Evolutionary conservation across 1,140 invertebrate species (phyloP), one percentile per base, ranked within the genome.

Genomic region (Spodoptera frugiperda): DNA sequence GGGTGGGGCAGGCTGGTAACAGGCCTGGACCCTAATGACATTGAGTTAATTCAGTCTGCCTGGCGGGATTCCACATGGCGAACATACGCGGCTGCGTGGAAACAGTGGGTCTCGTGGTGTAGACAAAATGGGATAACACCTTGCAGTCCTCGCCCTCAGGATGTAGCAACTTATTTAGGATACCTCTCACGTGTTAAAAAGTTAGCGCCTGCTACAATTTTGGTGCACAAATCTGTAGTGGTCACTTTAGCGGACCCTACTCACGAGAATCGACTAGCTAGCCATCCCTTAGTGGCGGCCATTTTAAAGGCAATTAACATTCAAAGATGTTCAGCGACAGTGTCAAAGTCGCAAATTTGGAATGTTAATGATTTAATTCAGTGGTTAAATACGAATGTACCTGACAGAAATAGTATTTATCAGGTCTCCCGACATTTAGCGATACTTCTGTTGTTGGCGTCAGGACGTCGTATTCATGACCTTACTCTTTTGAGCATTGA

Each of bases 401-500:
- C 57, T 15, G 30, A 33, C n/a, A 15, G 19, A 59, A n/a, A 59
- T 3, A 59, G 30, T 15, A 59, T 59, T 1, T 39, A 39, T 39
- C 30, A 59, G 10, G 57, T 59, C 4, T 57, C 55, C 3, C 55
- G 55, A 14, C 25, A 57, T n/a, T 25, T 57, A 6, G 21, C 55
- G 5, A 33, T 57, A 25, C 14, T 33, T 0, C 14, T 57, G 21
- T 61, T 90, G 6, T 49, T 89, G 19, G 83, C 83, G 44, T 87
- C 89, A 2, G 87, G 89, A 11, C 53, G 87, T 21, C 21, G 51
- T 21, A 70, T 90, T 25, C 86, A 90, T 48, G 84, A 90, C 67
- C 71, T 89, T 0, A 89, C 89, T 2, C 77, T 88, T 9, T 76
- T 89, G 49, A 39, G 55, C 10, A 84, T 85, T n/a, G n/a, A n/a